Evolutionary conservation across 1,140 invertebrate genomes (phyloP).

Genomic region (Pseudoatta argentina): DNA sequence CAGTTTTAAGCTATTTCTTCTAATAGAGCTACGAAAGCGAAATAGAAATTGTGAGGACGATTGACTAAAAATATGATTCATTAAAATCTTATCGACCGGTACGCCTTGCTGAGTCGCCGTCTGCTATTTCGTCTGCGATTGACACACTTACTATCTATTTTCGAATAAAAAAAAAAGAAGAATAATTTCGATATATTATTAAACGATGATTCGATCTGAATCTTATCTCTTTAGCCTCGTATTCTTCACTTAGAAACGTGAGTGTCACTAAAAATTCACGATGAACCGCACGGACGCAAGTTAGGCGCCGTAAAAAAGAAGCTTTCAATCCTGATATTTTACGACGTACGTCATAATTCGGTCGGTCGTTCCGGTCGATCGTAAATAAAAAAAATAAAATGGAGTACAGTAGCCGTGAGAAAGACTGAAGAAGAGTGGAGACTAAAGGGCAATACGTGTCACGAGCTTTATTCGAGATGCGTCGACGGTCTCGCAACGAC

Average conservation of each 20-base stretch:
- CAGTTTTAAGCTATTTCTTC: constrained; percentile 66
- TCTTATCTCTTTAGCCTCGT: not conserved
- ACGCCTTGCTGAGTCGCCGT: constrained; percentile 39
- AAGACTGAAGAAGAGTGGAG: constrained; percentile 33
- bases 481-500: constrained; percentile 74
- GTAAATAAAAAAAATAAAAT: constrained; percentile 50
- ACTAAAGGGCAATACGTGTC: constrained; percentile 76
- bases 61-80: constrained; percentile 57
- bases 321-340: constrained; percentile 34
- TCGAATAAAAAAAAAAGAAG: not conserved
- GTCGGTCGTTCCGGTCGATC: constrained; percentile 62
- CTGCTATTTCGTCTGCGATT: not conserved
- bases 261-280: constrained; percentile 1
- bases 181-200: constrained; percentile 5
- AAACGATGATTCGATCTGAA: not conserved
- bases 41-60: constrained; percentile 48
- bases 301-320: not conserved
- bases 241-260: not conserved
- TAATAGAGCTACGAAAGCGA: constrained; percentile 79
- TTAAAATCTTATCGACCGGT: constrained; percentile 64
- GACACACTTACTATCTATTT: not conserved
- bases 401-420: constrained; percentile 57
- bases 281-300: not conserved
- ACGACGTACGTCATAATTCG: constrained; percentile 33
- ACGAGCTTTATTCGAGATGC: constrained; percentile 68